Base-by-base conservation (phyloP, 2,113 vertebrate species). In the Cryptomyrus ogoouensis region DNA sequence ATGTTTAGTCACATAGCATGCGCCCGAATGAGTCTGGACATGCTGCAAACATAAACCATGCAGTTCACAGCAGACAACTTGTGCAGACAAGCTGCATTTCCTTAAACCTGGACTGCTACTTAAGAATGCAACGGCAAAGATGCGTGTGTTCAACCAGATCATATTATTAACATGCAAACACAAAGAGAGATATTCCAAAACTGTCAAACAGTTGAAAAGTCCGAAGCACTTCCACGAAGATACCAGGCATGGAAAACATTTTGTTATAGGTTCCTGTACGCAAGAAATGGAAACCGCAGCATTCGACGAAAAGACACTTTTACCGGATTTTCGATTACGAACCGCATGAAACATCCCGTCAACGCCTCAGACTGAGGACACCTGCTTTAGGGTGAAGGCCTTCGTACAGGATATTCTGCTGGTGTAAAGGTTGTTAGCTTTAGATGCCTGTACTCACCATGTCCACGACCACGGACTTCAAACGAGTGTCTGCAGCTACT, bases 11-110 rank as follows among this genome's bases (percentile, higher is more conserved):
- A 42, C 74, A 42, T 35, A 80, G 74, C 12, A 39, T 19, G 35
- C 15, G 15, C 74, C 94, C 83, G 91, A 94, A 95, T 94, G 90
- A 92, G 95, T 93, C 94, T 94, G 93, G 92, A 96, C 95, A 95
- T 92, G 95, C 94, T 90, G 91, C 90, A 56, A 87, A 86, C 56
- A 90, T 88, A 92, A 94, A 93, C 92, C 93, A 92, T 94, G 88
- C 77, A 44, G 31, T 80, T 53, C 74, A 17, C 77, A 50, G 84
- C 62, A 13, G 62, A 70, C 62, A 13, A 70, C 62, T 70, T 70
- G 62, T 70, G 83, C 66, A 88, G 83, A 42, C 84, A 89, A 88
- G 35, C 44, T 24, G 87, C n/a, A 44, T 24, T n/a, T 85, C 42
- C 21, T 49, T 49, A 85, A 42, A 47, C 35, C 35, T 85, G 24